Conservation (phyloP, 2,888 invertebrate species). For the Lepidochitona cinerea region DNA sequence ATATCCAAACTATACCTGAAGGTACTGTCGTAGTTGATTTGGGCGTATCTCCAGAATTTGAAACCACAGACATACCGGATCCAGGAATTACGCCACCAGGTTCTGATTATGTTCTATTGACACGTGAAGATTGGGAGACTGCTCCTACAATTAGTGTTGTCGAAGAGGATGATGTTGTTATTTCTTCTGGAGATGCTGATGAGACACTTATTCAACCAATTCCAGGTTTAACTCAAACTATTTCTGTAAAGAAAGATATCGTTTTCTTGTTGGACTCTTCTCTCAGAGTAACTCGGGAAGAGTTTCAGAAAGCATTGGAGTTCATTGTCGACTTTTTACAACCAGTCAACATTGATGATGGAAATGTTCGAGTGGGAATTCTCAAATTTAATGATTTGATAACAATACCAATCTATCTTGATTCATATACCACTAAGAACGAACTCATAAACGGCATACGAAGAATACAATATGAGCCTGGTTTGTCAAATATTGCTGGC, state of each 20-base stretch:
- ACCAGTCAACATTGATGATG: background rate
- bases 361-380: constrained; percentile 1
- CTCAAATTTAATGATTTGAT: constrained; percentile 21
- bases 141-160: no score
- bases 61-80: background rate
- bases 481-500: constrained; percentile 56
- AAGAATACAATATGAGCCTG: constrained; percentile 45
- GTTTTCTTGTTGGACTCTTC: constrained; percentile 37
- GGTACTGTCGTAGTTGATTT: background rate
- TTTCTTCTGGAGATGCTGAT: background rate
- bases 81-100: background rate
- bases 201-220: background rate
- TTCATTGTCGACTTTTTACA: constrained; percentile 26
- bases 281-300: constrained; percentile 27
- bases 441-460: constrained; percentile 28
- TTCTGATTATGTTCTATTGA: no score
- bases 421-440: constrained; percentile 19
- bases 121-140: no score
- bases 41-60: background rate
- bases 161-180: background rate
- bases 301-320: constrained; percentile 29
- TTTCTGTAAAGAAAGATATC: constrained; percentile 20
- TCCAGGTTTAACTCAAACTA: background rate
- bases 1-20: background rate
- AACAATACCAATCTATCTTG: constrained; percentile 29